phyloP scores from a whole-genome alignment of 2,888 invertebrate genomes.

The Stratiomys singularior region DNA sequence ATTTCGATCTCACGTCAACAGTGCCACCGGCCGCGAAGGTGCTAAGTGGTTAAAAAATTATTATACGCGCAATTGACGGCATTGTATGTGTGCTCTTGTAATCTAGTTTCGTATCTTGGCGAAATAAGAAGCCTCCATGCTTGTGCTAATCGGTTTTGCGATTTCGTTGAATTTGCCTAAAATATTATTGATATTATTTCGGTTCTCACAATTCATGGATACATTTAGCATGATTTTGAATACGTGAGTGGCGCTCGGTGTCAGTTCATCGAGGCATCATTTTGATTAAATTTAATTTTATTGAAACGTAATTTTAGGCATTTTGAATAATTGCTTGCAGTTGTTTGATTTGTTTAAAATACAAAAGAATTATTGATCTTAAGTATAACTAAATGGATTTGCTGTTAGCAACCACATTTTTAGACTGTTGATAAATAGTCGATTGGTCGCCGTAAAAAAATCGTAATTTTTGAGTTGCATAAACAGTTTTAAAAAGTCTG shows the following conservation, averaged over 20 bases:
- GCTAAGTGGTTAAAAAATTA: neutral
- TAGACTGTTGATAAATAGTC: no score
- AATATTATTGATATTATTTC: constrained; percentile 6
- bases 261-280: no score
- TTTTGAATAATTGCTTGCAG: neutral
- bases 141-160: constrained; percentile 33
- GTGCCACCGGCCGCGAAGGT: neutral
- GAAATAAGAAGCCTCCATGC: neutral
- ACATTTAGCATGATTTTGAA: neutral
- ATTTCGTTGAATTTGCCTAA: constrained; percentile 21
- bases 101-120: neutral
- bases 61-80: constrained; percentile 38
- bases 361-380: no score
- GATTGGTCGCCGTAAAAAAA: no score
- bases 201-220: neutral
- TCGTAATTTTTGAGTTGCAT: no score
- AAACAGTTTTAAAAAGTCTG: no score
- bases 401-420: no score
- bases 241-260: neutral
- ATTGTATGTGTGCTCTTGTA: constrained; percentile 25
- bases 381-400: no score
- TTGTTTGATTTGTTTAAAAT: no score
- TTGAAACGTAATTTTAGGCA: neutral
- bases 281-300: neutral
- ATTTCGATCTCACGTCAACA: neutral